Evolutionary conservation across 2,797 vertebrate species (phyloP).

Genomic region (Eleutherodactylus coqui): DNA sequence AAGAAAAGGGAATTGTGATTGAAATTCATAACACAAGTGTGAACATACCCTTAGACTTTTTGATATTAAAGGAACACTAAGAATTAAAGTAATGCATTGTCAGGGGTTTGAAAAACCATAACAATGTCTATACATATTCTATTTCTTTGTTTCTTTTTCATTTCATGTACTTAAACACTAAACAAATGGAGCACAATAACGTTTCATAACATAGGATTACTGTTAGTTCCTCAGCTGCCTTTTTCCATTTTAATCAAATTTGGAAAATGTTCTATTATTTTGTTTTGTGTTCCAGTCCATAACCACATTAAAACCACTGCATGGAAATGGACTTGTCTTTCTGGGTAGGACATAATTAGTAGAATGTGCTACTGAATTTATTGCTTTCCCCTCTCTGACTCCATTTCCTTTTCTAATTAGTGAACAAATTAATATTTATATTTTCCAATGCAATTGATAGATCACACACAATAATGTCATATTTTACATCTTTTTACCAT

Average conservation of each 20-base stretch:
- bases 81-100: too few species aligned
- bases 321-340: conserved; percentile 54
- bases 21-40: too few species aligned
- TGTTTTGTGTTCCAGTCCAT: conserved; percentile 39
- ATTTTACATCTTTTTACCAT: neutral
- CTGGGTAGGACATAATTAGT: conserved; percentile 30
- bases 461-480: neutral
- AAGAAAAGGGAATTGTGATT: too few species aligned
- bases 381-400: conserved; percentile 1
- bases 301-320: conserved; percentile 48
- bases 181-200: neutral
- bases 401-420: conserved; percentile 39
- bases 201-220: neutral
- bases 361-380: conserved; percentile 16
- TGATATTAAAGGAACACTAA: too few species aligned
- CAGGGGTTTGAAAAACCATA: too few species aligned
- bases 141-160: neutral
- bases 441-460: neutral
- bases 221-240: conserved; percentile 24
- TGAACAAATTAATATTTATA: neutral
- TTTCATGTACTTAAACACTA: neutral
- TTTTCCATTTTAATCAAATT: conserved; percentile 40
- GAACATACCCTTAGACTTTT: too few species aligned
- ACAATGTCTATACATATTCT: neutral
- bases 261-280: conserved; percentile 53